Evolutionary conservation across 1,140 invertebrate species (phyloP).

Genomic region (Cydia amplana): DNA sequence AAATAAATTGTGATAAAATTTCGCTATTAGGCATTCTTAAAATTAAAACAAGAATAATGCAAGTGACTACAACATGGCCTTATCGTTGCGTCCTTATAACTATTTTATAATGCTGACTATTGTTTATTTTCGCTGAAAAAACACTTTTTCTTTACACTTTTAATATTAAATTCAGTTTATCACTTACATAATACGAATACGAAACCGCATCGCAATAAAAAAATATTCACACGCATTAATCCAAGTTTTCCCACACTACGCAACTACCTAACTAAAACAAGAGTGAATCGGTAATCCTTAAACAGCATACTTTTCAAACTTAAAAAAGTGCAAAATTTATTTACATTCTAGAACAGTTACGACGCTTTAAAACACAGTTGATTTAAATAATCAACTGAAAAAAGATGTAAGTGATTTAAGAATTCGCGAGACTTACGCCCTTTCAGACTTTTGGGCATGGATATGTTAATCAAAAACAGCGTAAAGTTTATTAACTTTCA

Average conservation of each 20-base stretch:
- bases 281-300: conserved; percentile 64
- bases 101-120: too few relatives aligned
- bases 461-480: background rate
- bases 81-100: too few relatives aligned
- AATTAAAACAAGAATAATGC: too few relatives aligned
- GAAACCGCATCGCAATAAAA: conserved; percentile 43
- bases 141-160: too few relatives aligned
- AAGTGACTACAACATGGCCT: too few relatives aligned
- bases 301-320: conserved; percentile 54
- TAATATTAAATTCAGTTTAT: background rate
- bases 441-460: background rate
- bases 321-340: background rate
- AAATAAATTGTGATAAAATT: too few relatives aligned
- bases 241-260: conserved; percentile 26
- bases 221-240: conserved; percentile 1
- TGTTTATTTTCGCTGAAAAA: too few relatives aligned
- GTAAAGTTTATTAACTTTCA: background rate
- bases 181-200: conserved; percentile 1
- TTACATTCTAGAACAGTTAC: background rate
- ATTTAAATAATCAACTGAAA: background rate
- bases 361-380: background rate
- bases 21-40: too few relatives aligned
- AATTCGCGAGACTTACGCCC: background rate
- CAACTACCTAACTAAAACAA: conserved; percentile 42
- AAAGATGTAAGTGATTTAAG: background rate